Evolutionary conservation across 2,113 vertebrate species (phyloP).

Genomic region (Aplodontia rufa): DNA sequence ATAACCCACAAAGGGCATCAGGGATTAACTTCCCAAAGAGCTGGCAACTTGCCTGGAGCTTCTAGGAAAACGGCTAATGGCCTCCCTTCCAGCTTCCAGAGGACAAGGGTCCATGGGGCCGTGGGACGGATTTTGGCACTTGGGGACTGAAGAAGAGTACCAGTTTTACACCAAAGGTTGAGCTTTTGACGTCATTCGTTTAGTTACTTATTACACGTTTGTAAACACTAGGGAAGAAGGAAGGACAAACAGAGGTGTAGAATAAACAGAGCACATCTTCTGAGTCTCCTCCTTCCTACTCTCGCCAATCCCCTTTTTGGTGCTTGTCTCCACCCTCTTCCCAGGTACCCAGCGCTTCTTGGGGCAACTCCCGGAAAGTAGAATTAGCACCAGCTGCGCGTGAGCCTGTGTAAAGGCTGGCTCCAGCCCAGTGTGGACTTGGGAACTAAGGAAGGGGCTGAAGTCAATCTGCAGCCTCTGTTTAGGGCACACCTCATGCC

Average conservation of each 20-base stretch:
- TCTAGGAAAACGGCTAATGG: slow-evolving; percentile 45
- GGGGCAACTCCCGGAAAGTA: background rate
- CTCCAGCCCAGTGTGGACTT: background rate
- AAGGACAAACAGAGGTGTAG: background rate
- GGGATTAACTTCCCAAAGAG: background rate
- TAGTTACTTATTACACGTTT: slow-evolving; percentile 69
- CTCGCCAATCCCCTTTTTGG: background rate
- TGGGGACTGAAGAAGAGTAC: background rate
- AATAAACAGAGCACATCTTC: background rate
- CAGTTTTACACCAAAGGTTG: slow-evolving; percentile 30
- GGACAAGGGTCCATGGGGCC: slow-evolving; percentile 40
- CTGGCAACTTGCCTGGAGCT: slow-evolving; percentile 31
- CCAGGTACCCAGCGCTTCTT: background rate
- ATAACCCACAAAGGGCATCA: background rate
- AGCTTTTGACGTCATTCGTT: slow-evolving; percentile 49
- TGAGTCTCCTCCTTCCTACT: background rate
- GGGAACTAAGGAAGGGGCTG: background rate
- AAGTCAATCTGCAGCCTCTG: background rate
- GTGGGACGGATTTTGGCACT: slow-evolving; percentile 50
- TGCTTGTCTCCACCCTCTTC: background rate
- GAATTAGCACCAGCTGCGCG: background rate
- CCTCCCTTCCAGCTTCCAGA: slow-evolving; percentile 6
- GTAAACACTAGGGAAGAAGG: background rate
- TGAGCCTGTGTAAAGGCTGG: background rate
- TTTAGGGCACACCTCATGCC: background rate